These are phyloP conservation scores for Dasypogon diadema DNA, from an alignment of 2,888 invertebrate genomes.

Conservation along the genomic window DNA sequence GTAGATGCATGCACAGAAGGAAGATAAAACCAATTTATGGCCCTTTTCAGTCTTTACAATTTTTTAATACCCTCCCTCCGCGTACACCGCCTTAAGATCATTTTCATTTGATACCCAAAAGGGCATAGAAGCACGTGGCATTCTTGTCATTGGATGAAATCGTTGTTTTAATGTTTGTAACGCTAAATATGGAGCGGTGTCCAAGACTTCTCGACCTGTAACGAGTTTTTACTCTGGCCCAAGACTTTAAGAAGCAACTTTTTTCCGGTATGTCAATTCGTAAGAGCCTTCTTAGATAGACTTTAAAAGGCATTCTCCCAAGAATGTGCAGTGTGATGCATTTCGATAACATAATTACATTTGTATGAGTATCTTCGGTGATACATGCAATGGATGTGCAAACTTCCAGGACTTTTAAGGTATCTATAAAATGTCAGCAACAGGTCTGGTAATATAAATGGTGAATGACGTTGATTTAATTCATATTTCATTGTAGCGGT, in stretches of 20 bases:
- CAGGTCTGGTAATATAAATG: not conserved
- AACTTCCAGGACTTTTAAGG: slow-evolving; percentile 10
- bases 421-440: not conserved
- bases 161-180: slow-evolving; percentile 2
- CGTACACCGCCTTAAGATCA: not conserved
- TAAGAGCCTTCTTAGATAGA: not conserved
- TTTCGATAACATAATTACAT: slow-evolving; percentile 38
- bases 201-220: slow-evolving; percentile 20
- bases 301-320: slow-evolving; percentile 28
- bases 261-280: slow-evolving; percentile 14
- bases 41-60: slow-evolving; percentile 52
- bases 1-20: slow-evolving; percentile 45
- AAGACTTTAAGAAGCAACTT: not conserved
- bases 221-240: slow-evolving; percentile 7
- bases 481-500: not conserved
- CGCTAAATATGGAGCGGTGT: slow-evolving; percentile 45
- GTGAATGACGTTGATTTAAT: slow-evolving; percentile 20
- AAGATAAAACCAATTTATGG: slow-evolving; percentile 55
- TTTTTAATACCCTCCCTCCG: slow-evolving; percentile 42
- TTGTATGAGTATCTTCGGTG: slow-evolving; percentile 3
- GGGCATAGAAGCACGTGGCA: slow-evolving; percentile 43
- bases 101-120: slow-evolving; percentile 7
- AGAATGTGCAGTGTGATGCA: slow-evolving; percentile 14
- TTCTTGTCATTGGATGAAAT: slow-evolving; percentile 1
- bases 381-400: not conserved